Conservation (phyloP, 2,888 invertebrate species). For the Onchidella celtica region DNA sequence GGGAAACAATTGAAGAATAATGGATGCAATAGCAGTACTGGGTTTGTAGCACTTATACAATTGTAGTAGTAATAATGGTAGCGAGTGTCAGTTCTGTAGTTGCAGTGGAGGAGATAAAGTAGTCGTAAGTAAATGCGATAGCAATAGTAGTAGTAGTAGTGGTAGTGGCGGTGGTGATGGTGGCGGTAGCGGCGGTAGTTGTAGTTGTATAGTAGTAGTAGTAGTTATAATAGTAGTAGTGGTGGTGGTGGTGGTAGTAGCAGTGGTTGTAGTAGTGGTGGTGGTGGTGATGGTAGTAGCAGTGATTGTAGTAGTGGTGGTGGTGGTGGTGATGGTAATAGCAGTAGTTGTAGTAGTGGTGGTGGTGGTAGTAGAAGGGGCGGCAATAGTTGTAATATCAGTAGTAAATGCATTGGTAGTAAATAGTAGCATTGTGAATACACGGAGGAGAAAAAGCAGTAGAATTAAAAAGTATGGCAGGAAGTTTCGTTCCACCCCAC, state of each 20-base stretch:
- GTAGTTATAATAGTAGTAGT: conserved; percentile 29
- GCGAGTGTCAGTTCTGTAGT: no score
- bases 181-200: conserved; percentile 31
- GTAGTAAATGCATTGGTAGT: conserved; percentile 11
- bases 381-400: conserved; percentile 26
- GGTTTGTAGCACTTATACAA: no score
- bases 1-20: no score
- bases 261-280: no score
- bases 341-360: conserved; percentile 36
- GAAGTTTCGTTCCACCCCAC: no score
- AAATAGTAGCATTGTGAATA: no score
- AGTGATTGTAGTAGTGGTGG: conserved; percentile 28
- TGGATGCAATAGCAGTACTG: no score
- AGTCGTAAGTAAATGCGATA: no score
- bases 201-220: conserved; percentile 44
- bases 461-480: no score
- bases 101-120: no score
- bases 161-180: conserved; percentile 21
- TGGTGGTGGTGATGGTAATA: conserved; percentile 20
- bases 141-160: conserved; percentile 31
- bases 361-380: conserved; percentile 33
- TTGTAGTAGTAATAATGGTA: no score
- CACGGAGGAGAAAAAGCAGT: no score
- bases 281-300: conserved; percentile 21
- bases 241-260: conserved; percentile 35